A percentile compares a stretch with the other conserved stretches of the same genome.
phyloP scores from a whole-genome alignment of 1,140 invertebrate species.

The Xylocopa sonorina region DNA sequence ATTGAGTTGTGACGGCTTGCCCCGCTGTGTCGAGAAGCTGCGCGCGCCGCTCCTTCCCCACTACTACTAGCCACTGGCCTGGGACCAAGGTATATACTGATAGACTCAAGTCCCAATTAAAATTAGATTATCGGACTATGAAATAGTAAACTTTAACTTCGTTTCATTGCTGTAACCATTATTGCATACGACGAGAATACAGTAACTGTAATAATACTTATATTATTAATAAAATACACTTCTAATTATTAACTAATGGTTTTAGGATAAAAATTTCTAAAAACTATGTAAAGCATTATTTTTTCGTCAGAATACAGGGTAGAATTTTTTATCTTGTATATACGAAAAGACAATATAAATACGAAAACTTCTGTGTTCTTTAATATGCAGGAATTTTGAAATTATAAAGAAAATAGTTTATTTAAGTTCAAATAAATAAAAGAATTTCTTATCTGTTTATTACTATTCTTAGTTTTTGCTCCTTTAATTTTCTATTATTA shows the following conservation, averaged over 20 bases:
- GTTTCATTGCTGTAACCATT: not conserved
- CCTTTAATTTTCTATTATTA: not conserved
- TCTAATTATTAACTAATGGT: not conserved
- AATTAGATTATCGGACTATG: not conserved
- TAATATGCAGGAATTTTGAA: too few species aligned
- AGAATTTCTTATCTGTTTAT: not conserved
- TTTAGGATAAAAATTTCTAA: not conserved
- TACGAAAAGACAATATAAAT: too few species aligned
- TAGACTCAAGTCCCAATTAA: not conserved
- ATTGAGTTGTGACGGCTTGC: slow-evolving; percentile 80
- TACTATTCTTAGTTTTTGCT: not conserved
- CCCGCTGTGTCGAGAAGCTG: slow-evolving; percentile 60
- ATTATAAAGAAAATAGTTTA: too few species aligned
- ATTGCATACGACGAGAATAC: too few species aligned
- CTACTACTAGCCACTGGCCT: slow-evolving; percentile 43
- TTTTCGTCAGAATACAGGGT: too few species aligned
- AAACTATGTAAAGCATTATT: not conserved
- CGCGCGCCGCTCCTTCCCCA: slow-evolving; percentile 67
- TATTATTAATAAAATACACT: too few species aligned
- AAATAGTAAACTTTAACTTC: not conserved
- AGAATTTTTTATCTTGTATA: too few species aligned
- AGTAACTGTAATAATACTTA: too few species aligned
- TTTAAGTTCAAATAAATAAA: not conserved
- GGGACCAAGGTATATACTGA: slow-evolving; percentile 32
- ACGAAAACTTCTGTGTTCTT: too few species aligned